phyloP scores from a whole-genome alignment of 1,140 invertebrate genomes.

The Stratiolaelaps scimitus region DNA sequence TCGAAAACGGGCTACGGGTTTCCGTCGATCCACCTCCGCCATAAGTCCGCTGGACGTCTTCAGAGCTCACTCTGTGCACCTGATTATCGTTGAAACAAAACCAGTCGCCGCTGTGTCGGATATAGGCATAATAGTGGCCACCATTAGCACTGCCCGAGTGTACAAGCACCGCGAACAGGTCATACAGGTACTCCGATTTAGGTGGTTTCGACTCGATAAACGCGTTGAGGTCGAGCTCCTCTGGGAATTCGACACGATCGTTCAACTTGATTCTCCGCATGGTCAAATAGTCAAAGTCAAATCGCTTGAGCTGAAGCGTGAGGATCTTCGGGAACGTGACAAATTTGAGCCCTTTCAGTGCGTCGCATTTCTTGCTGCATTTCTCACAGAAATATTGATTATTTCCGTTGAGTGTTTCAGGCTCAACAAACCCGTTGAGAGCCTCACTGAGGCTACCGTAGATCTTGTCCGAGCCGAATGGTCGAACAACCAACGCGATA shows the following conservation, averaged over 20 bases:
- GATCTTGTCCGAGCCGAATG: constrained; percentile 62
- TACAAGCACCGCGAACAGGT: constrained; percentile 83
- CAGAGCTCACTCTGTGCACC: constrained; percentile 43
- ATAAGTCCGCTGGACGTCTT: constrained; percentile 71
- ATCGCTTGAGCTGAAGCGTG: constrained; percentile 74
- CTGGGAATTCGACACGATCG: constrained; percentile 75
- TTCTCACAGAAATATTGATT: constrained; percentile 83
- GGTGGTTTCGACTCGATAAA: constrained; percentile 48
- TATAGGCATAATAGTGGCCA: constrained; percentile 87
- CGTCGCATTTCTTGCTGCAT: constrained; percentile 76
- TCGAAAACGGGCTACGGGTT: constrained; percentile 41
- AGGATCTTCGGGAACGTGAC: constrained; percentile 74
- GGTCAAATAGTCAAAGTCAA: constrained; percentile 77
- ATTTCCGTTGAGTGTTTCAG: constrained; percentile 67
- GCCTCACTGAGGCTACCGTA: constrained; percentile 75
- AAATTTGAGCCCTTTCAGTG: constrained; percentile 81
- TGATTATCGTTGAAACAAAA: constrained; percentile 51
- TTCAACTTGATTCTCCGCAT: constrained; percentile 79
- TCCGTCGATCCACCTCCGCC: constrained; percentile 56
- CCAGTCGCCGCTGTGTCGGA: constrained; percentile 53
- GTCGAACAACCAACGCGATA: constrained; percentile 71
- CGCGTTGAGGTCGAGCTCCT: constrained; percentile 63
- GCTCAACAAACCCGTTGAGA: constrained; percentile 66
- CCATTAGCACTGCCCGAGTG: constrained; percentile 80
- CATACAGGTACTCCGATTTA: constrained; percentile 53